Percentiles rank a stretch among this genome's conserved stretches.
Conservation (phyloP, 2,113 vertebrate genomes). For the Arenaria interpres region DNA sequence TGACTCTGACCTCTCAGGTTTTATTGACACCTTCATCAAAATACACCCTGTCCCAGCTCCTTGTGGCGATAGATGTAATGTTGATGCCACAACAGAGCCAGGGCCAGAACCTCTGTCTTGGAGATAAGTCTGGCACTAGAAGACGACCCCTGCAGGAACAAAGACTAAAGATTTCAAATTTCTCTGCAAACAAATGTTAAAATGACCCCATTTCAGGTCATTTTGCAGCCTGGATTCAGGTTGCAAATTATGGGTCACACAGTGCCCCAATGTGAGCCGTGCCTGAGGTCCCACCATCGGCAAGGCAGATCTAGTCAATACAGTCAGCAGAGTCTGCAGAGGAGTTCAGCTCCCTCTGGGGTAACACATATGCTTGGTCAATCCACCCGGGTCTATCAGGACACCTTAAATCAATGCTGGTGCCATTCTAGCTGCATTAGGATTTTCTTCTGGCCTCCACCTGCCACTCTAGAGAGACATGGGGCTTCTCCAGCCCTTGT, state of each 20-base stretch:
- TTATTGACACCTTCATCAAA: neutral
- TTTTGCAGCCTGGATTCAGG: neutral
- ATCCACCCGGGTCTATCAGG: neutral
- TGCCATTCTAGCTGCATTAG: neutral
- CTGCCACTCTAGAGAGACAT: neutral
- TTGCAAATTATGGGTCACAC: neutral
- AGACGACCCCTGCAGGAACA: neutral
- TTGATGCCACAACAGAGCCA: neutral
- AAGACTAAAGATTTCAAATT: neutral
- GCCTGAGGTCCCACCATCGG: neutral
- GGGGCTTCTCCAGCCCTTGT: neutral
- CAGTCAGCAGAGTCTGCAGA: neutral
- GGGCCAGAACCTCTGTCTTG: neutral
- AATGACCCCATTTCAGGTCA: rapidly evolving
- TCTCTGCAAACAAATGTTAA: neutral
- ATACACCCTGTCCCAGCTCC: neutral
- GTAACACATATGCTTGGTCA: rapidly evolving
- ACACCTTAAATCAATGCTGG: neutral
- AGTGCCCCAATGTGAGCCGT: too few relatives aligned
- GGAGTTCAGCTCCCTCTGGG: neutral
- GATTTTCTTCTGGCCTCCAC: neutral
- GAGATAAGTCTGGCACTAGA: neutral
- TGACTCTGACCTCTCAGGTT: neutral
- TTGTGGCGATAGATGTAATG: rapidly evolving
- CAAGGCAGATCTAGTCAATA: neutral